These are phyloP conservation scores for Perizoma affinitatum DNA, from an alignment of 2,888 invertebrate genomes.

Conservation along the genomic window DNA sequence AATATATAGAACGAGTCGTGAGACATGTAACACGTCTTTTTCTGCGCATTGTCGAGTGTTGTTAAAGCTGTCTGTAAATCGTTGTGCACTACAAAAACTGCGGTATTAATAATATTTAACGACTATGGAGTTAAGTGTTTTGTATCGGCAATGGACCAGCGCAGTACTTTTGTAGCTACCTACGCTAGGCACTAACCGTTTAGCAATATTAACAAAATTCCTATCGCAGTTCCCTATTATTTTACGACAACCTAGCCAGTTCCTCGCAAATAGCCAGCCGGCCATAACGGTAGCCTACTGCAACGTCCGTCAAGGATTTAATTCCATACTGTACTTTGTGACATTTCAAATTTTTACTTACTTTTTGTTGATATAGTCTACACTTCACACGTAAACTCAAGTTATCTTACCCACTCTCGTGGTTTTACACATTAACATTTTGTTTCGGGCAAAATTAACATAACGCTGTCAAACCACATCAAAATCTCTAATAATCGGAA, in stretches of 20 bases:
- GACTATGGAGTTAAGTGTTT: constrained; percentile 28
- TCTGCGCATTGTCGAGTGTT: constrained; percentile 35
- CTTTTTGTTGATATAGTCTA: background rate
- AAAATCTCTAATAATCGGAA: no score
- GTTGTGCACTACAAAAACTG: constrained; percentile 36
- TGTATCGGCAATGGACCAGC: constrained; percentile 9
- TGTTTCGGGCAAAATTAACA: no score
- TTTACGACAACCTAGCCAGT: constrained; percentile 6
- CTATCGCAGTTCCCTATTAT: constrained; percentile 8
- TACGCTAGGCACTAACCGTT: constrained; percentile 2
- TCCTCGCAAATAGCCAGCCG: constrained; percentile 11
- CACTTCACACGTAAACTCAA: no score
- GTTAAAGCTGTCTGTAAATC: constrained; percentile 37
- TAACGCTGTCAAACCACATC: no score
- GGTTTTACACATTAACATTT: no score
- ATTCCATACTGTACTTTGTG: constrained; percentile 4
- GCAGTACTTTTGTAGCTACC: constrained; percentile 5
- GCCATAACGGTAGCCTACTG: constrained; percentile 9
- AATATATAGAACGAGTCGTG: constrained; percentile 35
- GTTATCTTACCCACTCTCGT: no score
- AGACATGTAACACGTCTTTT: constrained; percentile 38
- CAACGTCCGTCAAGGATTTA: constrained; percentile 5
- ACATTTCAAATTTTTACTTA: constrained; percentile 3
- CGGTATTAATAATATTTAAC: constrained; percentile 27
- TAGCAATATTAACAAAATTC: constrained; percentile 6